Conservation (phyloP, 2,797 vertebrate genomes). For the Acanthornis magna region DNA sequence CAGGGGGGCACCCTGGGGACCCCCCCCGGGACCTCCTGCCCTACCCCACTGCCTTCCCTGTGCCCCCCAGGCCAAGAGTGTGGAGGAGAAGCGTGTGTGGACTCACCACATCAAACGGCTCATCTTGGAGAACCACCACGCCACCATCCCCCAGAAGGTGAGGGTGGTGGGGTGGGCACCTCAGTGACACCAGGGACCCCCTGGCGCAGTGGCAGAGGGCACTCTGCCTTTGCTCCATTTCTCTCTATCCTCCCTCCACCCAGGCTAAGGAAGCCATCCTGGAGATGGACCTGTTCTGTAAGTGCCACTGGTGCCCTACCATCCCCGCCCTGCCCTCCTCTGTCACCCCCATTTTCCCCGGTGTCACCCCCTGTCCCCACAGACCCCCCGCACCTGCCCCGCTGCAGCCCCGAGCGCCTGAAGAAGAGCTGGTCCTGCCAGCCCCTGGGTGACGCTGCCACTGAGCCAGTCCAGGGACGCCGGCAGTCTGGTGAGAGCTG, state of each 20-base stretch:
- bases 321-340: background rate
- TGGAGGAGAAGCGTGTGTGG: constrained; percentile 92
- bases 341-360: fast-evolving
- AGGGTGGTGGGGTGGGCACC: background rate
- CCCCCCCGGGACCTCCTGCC: fast-evolving
- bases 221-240: background rate
- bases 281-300: constrained; percentile 91
- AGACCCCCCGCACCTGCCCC: constrained; percentile 84
- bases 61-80: constrained; percentile 83
- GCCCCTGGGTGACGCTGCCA: constrained; percentile 64
- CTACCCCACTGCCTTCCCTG: fast-evolving
- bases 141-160: constrained; percentile 91
- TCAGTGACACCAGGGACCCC: background rate
- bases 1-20: fast-evolving
- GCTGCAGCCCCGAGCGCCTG: constrained; percentile 86
- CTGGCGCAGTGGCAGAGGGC: fast-evolving
- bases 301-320: constrained; percentile 60
- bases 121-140: constrained; percentile 95
- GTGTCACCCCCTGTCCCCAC: background rate
- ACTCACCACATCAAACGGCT: constrained; percentile 95
- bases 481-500: constrained; percentile 85
- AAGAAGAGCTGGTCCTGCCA: constrained; percentile 84
- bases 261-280: constrained; percentile 91
- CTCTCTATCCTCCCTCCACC: background rate
- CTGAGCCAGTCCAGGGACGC: constrained; percentile 73